phyloP scores from a whole-genome alignment of 1,140 invertebrate species.

The Cydia fagiglandana region DNA sequence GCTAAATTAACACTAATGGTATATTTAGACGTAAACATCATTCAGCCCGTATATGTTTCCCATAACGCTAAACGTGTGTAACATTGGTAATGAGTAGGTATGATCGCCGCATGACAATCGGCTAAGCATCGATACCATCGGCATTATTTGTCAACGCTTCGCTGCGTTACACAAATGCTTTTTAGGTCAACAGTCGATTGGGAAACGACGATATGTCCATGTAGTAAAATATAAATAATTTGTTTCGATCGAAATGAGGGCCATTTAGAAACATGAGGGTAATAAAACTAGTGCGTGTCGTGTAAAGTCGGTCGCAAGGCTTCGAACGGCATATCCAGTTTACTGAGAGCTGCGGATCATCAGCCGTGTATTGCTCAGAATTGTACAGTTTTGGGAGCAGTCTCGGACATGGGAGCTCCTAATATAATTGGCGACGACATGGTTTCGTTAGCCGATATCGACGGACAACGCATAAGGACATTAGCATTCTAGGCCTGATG shows the following conservation, averaged over 20 bases:
- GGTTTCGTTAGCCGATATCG: slow-evolving; percentile 58
- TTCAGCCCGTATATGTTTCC: slow-evolving; percentile 24
- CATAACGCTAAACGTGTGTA: slow-evolving; percentile 30
- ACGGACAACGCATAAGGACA: slow-evolving; percentile 59
- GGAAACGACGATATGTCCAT: slow-evolving; percentile 75
- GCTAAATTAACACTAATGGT: background rate
- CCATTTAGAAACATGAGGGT: slow-evolving; percentile 79
- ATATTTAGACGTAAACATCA: background rate
- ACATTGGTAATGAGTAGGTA: slow-evolving; percentile 30
- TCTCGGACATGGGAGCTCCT: slow-evolving; percentile 46
- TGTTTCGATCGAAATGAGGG: slow-evolving; percentile 77
- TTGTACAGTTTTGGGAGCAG: slow-evolving; percentile 36
- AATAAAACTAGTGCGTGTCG: slow-evolving; percentile 78
- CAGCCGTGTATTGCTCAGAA: slow-evolving; percentile 33
- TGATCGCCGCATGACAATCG: slow-evolving; percentile 44
- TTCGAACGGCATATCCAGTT: slow-evolving; percentile 42
- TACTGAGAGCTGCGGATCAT: slow-evolving; percentile 43
- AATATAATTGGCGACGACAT: slow-evolving; percentile 47
- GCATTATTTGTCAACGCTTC: slow-evolving; percentile 71
- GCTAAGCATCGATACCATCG: slow-evolving; percentile 54
- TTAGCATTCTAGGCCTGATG: slow-evolving; percentile 73
- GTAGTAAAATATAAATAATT: slow-evolving; percentile 79
- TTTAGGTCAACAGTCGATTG: slow-evolving; percentile 76
- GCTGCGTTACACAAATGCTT: slow-evolving; percentile 72
- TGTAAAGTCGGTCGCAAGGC: slow-evolving; percentile 70